Evolutionary conservation across 23 tunicate species (phyloP), one percentile per base, ranked within the genome.

Genomic region (Ciona savignyi): DNA sequence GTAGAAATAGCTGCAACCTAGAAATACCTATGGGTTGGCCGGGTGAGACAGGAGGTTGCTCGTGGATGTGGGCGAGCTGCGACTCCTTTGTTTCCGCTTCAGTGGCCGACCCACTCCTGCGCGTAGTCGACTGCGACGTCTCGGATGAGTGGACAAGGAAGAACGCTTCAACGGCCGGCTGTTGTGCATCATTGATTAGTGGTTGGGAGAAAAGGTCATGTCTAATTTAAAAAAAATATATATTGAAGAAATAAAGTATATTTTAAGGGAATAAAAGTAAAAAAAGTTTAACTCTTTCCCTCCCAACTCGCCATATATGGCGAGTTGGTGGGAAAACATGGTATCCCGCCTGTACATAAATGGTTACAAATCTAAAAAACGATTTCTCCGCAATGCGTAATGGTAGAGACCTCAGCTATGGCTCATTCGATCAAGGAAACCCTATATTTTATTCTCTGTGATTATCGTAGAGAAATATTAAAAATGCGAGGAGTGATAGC

Each of bases 81-180:
- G 89, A 89, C 70, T 89, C 96, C 21, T 81, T 74, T 6, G 78
- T 77, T 23, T 94, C 93, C 35, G 78, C 79, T 29, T 82, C 80
- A 29, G 73, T 64, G 1, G 73, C 78, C 34, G 62, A 34, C 72
- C 78, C 89, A 42, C 72, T 78, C 62, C 79, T 68, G 33, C 60
- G 77, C 24, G 86, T 77, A 27, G 74, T 60, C 56, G 78, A 71
- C 34, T 80, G 83, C 2, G 80, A 75, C 60, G 75, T 78, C 34
- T 85, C 91, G 63, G 92, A 65, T 0, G 99, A 86, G 64, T 95
- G 99, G 34, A 95, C 99, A 64, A 95, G 82, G 79, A 95, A 95
- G 70, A 95, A 95, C 1, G 99, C 96, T 74, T 95, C 99, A 29
- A 95, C 99, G 0, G 99, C 89, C 2, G 99, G 96, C 99, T 95